Conservation (phyloP, 1,140 invertebrate species). For the Pectinophora gossypiella region DNA sequence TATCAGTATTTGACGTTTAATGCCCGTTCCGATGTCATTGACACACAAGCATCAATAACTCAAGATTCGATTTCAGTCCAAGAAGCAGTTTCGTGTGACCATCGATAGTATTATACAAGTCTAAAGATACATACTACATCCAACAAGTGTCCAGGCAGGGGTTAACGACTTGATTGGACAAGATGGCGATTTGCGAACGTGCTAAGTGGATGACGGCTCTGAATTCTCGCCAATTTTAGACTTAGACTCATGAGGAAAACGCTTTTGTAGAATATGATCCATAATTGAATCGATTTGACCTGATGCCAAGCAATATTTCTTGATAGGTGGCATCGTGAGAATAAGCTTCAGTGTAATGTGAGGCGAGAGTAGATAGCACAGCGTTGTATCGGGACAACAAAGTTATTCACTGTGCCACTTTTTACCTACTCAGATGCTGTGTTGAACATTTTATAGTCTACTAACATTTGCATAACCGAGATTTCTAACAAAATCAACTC, state of each 20-base stretch:
- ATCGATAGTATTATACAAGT: neutral
- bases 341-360: constrained; percentile 18
- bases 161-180: constrained; percentile 63
- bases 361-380: constrained; percentile 40
- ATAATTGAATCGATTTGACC: neutral
- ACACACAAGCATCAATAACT: too few relatives aligned
- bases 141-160: constrained; percentile 36
- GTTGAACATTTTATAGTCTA: constrained; percentile 38
- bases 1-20: neutral
- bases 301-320: neutral
- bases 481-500: constrained; percentile 34
- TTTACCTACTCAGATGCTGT: constrained; percentile 24
- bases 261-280: neutral
- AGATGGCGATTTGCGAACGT: constrained; percentile 52
- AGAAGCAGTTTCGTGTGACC: too few relatives aligned
- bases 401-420: constrained; percentile 35
- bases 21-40: neutral
- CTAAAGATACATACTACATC: neutral
- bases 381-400: constrained; percentile 27
- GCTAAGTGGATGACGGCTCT: constrained; percentile 60
- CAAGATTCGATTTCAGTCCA: too few relatives aligned
- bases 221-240: constrained; percentile 36
- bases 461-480: constrained; percentile 56
- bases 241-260: constrained; percentile 13
- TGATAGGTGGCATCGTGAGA: constrained; percentile 18